Evolutionary conservation across 2,888 invertebrate genomes (phyloP), one percentile per base, ranked within the genome.

Genomic region (Sphaerophoria rueppellii): DNA sequence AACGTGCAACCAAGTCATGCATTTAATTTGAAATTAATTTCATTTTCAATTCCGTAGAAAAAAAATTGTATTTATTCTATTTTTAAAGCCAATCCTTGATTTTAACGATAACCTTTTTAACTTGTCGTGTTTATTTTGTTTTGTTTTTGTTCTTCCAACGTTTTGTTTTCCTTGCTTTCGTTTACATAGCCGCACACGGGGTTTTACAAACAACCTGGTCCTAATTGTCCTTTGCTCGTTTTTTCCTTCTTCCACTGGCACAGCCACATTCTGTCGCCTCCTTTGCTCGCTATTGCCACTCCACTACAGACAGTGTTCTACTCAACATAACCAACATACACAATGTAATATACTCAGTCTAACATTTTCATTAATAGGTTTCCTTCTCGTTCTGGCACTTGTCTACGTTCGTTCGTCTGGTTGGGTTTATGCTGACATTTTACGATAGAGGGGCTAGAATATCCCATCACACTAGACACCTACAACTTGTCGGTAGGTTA

Each of bases 311-410:
- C 11, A 58, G 16, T 11, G 37, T 58, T 40, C 16, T 24, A 58
- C 52, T 14, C 57, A 74, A 70, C 65, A 71, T 75, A 74, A 79
- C 60, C 58, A 40, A 61, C 70, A 60, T 14, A 69, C 12, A 72
- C 50, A 74, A 57, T 24, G 24, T 24, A 60, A 60, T 7, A 60
- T n/a, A 24, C 40, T 58, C 70, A 11, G 60, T 58, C 74, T 65
- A 74, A 79, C 79, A 69, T 83, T 75, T 60, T 60, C 71, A 74
- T 83, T 83, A 75, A 75, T 83, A 61, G 71, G 60, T 67, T 70
- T 74, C 67, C 61, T 76, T 24, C 70, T 70, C 32, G 58, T 37
- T 24, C 24, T 24, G 24, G 24, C 24, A 1, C 24, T 24, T 24
- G 24, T 24, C 24, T 24, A 24, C 24, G 24, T 24, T 24, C 24